Conservation (phyloP, 2,888 invertebrate genomes). For the Cephonodes hylas region DNA sequence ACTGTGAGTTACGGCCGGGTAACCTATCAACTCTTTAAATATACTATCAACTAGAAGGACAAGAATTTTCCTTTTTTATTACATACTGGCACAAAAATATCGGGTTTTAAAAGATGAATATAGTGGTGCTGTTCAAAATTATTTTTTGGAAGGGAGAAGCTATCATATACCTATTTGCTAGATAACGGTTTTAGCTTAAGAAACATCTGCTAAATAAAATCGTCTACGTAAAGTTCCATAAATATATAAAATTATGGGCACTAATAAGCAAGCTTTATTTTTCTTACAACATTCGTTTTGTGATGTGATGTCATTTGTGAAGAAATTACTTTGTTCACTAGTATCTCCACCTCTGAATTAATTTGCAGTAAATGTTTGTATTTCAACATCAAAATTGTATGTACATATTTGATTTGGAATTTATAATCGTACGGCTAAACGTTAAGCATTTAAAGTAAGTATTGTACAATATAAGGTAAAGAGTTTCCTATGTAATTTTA, state of each 20-base stretch:
- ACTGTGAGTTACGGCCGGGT: slow-evolving; percentile 10
- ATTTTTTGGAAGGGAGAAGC: no score
- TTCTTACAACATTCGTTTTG: no score
- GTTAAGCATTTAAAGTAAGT: not conserved
- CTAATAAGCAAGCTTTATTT: no score
- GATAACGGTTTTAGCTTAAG: no score
- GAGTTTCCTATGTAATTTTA: not conserved
- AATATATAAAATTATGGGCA: no score
- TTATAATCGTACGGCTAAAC: not conserved
- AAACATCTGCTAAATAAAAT: no score
- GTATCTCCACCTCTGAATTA: not conserved
- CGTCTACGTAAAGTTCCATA: no score
- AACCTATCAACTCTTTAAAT: slow-evolving; percentile 2
- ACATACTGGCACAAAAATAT: no score
- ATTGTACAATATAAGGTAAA: not conserved
- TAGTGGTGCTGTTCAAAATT: no score
- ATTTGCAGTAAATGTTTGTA: not conserved
- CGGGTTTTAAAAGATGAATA: no score
- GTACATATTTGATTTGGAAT: not conserved
- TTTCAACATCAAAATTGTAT: not conserved
- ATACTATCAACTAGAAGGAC: not conserved
- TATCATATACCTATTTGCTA: no score
- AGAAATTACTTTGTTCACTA: not conserved
- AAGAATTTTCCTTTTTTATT: not conserved
- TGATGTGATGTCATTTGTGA: not conserved